Percentiles rank a stretch among this genome's conserved stretches.
These are phyloP conservation scores for Pandemis corylana DNA, from an alignment of 2,888 invertebrate genomes.

Conservation along the genomic window DNA sequence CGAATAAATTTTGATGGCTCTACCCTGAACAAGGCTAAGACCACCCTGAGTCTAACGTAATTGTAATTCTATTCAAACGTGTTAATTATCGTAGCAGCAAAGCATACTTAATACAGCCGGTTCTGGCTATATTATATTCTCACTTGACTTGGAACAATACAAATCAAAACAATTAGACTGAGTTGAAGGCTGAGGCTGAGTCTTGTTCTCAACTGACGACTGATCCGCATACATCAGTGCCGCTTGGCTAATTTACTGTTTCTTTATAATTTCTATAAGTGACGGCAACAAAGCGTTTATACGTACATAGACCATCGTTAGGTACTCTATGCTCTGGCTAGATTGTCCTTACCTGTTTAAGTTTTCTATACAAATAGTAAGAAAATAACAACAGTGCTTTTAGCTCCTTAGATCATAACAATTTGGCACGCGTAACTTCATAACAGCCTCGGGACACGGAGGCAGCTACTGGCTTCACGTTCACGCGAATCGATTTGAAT, in stretches of 20 bases:
- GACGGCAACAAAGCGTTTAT: neutral
- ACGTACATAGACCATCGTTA: no score
- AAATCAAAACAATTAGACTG: neutral
- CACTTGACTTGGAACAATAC: neutral
- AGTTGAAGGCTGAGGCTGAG: neutral
- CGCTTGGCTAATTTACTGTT: neutral
- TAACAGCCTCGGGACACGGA: slow-evolving; percentile 63
- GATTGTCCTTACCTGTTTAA: neutral
- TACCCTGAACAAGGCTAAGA: no score
- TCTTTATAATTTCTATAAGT: neutral
- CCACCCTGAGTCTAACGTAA: no score
- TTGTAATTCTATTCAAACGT: no score
- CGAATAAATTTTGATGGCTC: no score
- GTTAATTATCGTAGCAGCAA: no score
- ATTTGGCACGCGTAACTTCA: slow-evolving; percentile 2
- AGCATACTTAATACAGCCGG: no score
- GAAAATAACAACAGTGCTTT: neutral
- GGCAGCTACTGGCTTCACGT: slow-evolving; percentile 71
- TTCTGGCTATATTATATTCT: neutral
- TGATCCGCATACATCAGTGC: neutral
- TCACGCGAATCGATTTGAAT: slow-evolving; percentile 64
- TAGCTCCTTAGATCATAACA: neutral
- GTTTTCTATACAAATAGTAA: neutral
- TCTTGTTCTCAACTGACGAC: neutral
- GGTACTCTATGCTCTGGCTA: neutral